Conservation (phyloP, 2,797 vertebrate genomes). For the Morus bassanus region DNA sequence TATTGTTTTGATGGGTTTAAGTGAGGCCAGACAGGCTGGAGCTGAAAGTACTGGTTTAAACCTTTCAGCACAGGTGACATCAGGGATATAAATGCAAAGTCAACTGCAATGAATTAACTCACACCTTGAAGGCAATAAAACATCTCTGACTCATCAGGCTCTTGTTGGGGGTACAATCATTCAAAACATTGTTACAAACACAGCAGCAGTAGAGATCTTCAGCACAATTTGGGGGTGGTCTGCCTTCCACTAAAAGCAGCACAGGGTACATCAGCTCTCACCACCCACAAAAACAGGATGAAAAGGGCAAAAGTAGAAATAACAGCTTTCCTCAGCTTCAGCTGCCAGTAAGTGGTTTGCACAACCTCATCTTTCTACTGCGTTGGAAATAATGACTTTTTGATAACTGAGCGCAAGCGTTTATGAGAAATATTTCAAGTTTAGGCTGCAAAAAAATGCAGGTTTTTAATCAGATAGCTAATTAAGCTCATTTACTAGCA, state of each 20-base stretch:
- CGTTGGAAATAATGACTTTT: neutral
- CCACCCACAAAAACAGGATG: fast-evolving
- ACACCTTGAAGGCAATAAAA: neutral
- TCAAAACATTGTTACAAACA: neutral
- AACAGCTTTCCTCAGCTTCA: fast-evolving
- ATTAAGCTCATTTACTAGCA: neutral
- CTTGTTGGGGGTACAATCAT: neutral
- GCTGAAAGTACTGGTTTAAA: neutral
- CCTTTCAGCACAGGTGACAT: neutral
- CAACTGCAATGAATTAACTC: neutral
- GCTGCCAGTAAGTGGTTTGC: neutral
- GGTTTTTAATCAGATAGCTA: neutral
- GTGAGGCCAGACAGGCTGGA: neutral
- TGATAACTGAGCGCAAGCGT: neutral
- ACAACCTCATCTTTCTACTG: neutral
- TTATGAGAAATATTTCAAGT: neutral
- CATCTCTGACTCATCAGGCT: neutral
- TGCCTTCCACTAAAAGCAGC: neutral
- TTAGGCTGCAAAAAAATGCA: neutral
- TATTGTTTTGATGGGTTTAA: neutral
- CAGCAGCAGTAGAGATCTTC: neutral
- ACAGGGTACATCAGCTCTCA: fast-evolving
- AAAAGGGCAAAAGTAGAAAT: neutral
- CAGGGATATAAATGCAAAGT: neutral
- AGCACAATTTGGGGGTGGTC: neutral